Evolutionary conservation across 2,113 vertebrate species (phyloP), one percentile per base, ranked within the genome.

Genomic region (Syngnathus typhle): DNA sequence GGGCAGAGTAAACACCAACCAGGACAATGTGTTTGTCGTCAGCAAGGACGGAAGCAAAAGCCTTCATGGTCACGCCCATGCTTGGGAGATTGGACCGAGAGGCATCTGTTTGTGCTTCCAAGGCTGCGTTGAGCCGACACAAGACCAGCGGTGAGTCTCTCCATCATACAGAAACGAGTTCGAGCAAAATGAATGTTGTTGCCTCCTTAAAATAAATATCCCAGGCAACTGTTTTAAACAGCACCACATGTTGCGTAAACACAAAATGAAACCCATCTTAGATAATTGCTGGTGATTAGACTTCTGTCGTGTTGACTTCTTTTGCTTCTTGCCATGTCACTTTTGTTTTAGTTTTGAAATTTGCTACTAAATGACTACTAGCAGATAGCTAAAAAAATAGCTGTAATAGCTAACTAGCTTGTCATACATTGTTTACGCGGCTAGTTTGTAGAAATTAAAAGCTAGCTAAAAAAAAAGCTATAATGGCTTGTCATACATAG

Each of bases 11-110:
- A 72, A 73, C 59, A 23, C 65, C 72, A 81, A 64, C 72, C 69
- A 71, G 72, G 78, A 74, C 65, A 43, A 78, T 67, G 54, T 63
- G 73, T 61, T 81, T 66, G 73, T 80, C 79, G 71, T 81, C 81
- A 60, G 72, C 44, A 54, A 73, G 67, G 69, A 78, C 6, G 11
- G 60, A 44, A 41, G 16, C 71, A 78, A 73, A 67, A 70, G 75
- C 71, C 71, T 83, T 79, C 72, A 63, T 75, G 27, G 49, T 77
- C 19, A 27, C 18, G 47, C 74, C 68, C 61, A 23, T 58, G 60
- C 67, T 65, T 80, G 78, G 65, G 72, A 63, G 51, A 80, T 80
- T 77, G 71, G 18, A 70, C 70, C 64, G 64, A 80, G 72, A 80
- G 72, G 76, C 69, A 54, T 81, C 73, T 74, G 47, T 65, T 68